Base-by-base conservation (phyloP, 92 coral and sea anemone genomes). In the Umimayanthus kanabou region DNA sequence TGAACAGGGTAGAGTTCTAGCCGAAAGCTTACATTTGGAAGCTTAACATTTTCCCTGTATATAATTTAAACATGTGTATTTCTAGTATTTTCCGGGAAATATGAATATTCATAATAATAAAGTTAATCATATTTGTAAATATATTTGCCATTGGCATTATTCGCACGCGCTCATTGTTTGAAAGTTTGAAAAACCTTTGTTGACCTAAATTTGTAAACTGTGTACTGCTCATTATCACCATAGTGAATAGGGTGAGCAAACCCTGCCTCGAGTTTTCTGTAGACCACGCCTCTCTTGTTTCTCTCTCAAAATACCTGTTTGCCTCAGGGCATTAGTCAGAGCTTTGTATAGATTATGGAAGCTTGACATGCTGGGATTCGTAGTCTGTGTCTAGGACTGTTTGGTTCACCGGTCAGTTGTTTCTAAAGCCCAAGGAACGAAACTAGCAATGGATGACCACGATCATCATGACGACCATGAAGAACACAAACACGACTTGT, bases 401-500 rank as follows among this genome's bases (percentile, higher is more conserved):
- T 20, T 1, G 22, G 8, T 20, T 18, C 25, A 61, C 22, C 26
- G 26, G 26, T 61, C 69, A 61, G 69, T 18, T 61, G 4, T 61
- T 23, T 4, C 69, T 61, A 20, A 61, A 18, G 22, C 6, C 26
- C 20, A 11, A 53, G 20, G 11, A 61, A 22, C 26, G 42, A 37
- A 76, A 20, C 53, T n/a, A 43, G 20, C 58, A 76, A 76, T 76
- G 80, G 80, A 43, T 18, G 57, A 76, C 1, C 39, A 72, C 40
- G 39, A 29, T 28, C 80, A 29, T 28, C 80, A 76, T 39, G 45
- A 39, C 18, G 79, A 75, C 1, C 85, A 61, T 16, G 20, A 80
- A 5, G 85, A 80, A 39, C 73, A 80, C 85, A 80, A 57, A 39
- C 73, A 80, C 30, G 53, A 80, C 26, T 22, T 55, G 26, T 28